Conservation (phyloP, 2,113 vertebrate genomes). For the Pagrus major region DNA sequence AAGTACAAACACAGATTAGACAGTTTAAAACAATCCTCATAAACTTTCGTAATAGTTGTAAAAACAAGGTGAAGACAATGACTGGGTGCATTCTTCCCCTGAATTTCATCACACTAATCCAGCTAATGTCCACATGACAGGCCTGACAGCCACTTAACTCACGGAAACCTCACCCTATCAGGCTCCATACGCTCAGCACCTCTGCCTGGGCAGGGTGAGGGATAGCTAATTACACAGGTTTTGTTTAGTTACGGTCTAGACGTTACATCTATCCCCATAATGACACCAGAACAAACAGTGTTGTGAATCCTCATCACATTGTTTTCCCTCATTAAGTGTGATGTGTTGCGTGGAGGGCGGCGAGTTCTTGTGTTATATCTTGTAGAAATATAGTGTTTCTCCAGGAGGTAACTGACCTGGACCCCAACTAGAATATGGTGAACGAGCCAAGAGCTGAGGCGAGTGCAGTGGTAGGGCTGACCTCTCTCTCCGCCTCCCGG, state of each 20-base stretch:
- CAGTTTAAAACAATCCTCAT: conserved; percentile 24
- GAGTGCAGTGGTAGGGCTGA: conserved; percentile 28
- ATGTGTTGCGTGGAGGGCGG: no score
- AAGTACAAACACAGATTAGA: conserved; percentile 30
- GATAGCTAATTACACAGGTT: conserved; percentile 42
- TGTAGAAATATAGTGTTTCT: background rate
- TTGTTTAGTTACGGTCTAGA: conserved; percentile 71
- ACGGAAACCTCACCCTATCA: conserved; percentile 19
- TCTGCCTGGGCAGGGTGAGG: conserved; percentile 1
- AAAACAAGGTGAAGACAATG: conserved; percentile 36
- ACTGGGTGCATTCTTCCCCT: conserved; percentile 22
- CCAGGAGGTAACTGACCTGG: conserved; percentile 12
- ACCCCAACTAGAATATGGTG: background rate
- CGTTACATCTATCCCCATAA: conserved; percentile 30
- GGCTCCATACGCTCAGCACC: conserved; percentile 6
- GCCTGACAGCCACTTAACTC: conserved; percentile 31
- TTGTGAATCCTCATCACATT: conserved; percentile 12
- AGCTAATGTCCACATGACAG: conserved; percentile 41
- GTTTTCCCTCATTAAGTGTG: background rate
- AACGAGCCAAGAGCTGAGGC: conserved; percentile 38
- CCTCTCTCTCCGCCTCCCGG: conserved; percentile 32
- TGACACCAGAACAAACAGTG: conserved; percentile 25
- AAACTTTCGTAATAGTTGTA: conserved; percentile 31
- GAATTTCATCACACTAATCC: conserved; percentile 51
- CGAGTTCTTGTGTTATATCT: background rate